Percentiles rank a stretch among this genome's conserved stretches.
Evolutionary conservation across 37 sponge, comb jelly and placozoan genomes (phyloP).

Genomic region (Aphrocallistes beatrix): DNA sequence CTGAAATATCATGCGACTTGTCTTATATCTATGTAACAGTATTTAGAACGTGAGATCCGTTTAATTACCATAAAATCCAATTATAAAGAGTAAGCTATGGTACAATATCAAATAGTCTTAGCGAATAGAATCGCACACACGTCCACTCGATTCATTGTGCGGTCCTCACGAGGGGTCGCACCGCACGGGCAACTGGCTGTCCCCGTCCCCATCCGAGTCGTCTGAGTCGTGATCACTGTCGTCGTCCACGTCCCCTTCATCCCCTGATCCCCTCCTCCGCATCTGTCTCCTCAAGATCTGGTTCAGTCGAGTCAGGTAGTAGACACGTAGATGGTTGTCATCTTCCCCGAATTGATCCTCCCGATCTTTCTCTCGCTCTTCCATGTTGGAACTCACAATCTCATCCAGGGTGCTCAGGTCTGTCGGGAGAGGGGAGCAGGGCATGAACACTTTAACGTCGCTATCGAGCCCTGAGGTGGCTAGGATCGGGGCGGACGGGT

Average conservation of each 20-base stretch:
- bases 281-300: background rate
- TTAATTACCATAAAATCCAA: too few species aligned
- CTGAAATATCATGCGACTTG: too few species aligned
- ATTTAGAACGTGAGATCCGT: too few species aligned
- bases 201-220: background rate
- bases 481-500: constrained; percentile 66
- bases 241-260: background rate
- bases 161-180: background rate
- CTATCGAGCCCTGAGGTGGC: constrained; percentile 86
- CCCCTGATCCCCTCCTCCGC: background rate
- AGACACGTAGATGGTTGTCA: background rate
- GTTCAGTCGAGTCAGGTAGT: too few species aligned
- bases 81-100: too few species aligned
- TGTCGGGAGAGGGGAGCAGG: constrained; percentile 33
- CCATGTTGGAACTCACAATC: constrained; percentile 23
- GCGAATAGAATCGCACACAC: too few species aligned
- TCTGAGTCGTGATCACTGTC: background rate
- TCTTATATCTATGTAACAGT: too few species aligned
- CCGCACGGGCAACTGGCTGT: background rate
- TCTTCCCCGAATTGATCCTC: background rate
- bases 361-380: background rate
- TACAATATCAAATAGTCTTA: too few species aligned
- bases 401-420: constrained; percentile 32
- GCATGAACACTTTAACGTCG: constrained; percentile 76
- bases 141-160: too few species aligned